A percentile compares a stretch with the other conserved stretches of the same genome.
phyloP scores from a whole-genome alignment of 2,113 vertebrate genomes.

The Dryoscopus gambensis region DNA sequence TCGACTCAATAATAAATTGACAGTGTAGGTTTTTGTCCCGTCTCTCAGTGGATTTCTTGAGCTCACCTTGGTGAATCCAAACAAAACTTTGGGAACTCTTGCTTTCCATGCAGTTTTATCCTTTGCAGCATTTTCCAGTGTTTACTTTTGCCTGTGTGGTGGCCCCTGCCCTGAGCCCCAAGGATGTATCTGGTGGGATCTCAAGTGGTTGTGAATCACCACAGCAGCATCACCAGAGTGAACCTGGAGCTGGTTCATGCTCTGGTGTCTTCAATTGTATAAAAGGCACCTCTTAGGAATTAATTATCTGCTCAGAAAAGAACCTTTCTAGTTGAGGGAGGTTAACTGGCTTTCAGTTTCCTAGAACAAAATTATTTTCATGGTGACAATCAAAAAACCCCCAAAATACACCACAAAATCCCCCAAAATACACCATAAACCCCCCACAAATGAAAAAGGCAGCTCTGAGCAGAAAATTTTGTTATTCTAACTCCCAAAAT shows the following conservation, averaged over 20 bases:
- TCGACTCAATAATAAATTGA: background rate
- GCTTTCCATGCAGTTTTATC: background rate
- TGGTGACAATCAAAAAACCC: background rate
- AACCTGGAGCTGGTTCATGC: background rate
- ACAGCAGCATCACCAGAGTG: background rate
- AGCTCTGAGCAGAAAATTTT: background rate
- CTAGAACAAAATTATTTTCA: background rate
- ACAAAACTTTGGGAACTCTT: background rate
- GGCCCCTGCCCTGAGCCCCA: background rate
- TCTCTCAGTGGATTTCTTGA: background rate
- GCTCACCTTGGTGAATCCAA: background rate
- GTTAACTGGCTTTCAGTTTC: background rate
- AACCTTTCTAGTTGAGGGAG: background rate
- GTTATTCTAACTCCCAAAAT: background rate
- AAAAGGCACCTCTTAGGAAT: background rate
- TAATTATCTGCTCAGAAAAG: background rate
- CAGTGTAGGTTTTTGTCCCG: background rate
- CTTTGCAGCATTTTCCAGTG: background rate
- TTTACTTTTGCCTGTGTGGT: background rate
- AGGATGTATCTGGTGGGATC: background rate
- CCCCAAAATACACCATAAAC: background rate
- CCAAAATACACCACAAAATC: background rate
- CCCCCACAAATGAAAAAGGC: background rate
- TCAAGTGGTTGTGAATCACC: background rate
- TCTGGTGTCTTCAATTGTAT: rapidly evolving